Evolutionary conservation across 2,888 invertebrate genomes (phyloP), one percentile per base, ranked within the genome.

Genomic region (Lasioglossum leucozonium): DNA sequence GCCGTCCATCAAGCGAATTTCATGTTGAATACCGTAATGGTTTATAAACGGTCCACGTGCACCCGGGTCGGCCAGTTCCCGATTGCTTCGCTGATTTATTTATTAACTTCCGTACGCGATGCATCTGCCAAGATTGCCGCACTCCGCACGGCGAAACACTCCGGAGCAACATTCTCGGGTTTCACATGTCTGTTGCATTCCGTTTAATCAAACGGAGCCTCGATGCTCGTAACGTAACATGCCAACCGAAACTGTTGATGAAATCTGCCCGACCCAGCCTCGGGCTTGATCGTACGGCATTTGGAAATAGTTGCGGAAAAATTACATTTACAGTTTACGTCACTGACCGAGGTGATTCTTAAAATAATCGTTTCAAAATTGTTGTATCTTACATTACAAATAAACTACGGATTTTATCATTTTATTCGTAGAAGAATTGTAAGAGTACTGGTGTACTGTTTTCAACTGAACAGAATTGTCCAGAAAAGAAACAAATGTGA

Each of bases 71-170:
- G 22, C 37, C 51, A 18, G 18, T 40, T 77, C 51, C 55, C 37
- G 67, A 44, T n/a, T n/a, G 18, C n/a, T 16, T 42, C 26, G 40
- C 37, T 71, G 71, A 77, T 71, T 71, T 72, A 72, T 78, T 55
- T 40, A 72, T 55, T 22, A n/a, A n/a, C 69, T 42, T n/a, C 22
- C 37, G 58, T 62, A 62, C 30, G 30, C 16, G 58, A 62, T 30
- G 16, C 58, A 16, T 6, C 58, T 62, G 26, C 26, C 58, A 6
- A 30, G 58, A 62, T 62, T 62, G n/a, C 11, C 26, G 26, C 16
- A 11, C 13, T 16, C 13, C 4, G 13, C 13, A 58, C 26, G 58
- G 11, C n/a, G 26, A 26, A 16, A 58, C 58, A 13, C 26, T 58
- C 58, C 26, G 58, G 26, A 58, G 58, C 58, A 58, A 58, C 58